Percentiles rank a stretch among this genome's conserved stretches.
phyloP scores from a whole-genome alignment of 2,113 vertebrate species.

The Hippoglossus stenolepis region DNA sequence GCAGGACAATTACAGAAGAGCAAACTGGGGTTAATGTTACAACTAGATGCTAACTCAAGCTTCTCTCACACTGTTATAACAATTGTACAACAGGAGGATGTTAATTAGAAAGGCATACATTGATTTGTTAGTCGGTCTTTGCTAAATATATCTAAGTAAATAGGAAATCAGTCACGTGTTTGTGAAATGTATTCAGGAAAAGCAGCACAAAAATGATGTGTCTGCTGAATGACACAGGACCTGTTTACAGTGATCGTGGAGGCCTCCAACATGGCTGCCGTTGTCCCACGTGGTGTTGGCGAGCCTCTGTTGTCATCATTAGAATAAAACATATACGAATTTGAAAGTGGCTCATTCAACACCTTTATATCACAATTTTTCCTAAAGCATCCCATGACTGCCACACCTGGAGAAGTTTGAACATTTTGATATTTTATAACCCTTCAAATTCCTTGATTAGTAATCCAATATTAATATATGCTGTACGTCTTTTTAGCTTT shows the following conservation, averaged over 20 bases:
- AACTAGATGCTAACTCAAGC: not conserved
- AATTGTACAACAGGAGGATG: not conserved
- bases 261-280: not conserved
- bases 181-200: not conserved
- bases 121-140: not conserved
- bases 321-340: not conserved
- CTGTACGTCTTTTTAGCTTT: conserved; percentile 1
- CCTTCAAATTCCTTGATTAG: not conserved
- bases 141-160: not conserved
- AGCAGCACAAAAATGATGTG: not conserved
- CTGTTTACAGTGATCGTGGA: not conserved
- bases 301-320: not conserved
- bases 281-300: not conserved
- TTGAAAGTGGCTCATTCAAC: not conserved
- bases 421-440: conserved; percentile 17
- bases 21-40: not conserved
- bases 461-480: conserved; percentile 13
- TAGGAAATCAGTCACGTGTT: not conserved
- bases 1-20: not conserved
- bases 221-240: not conserved
- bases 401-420: conserved; percentile 1
- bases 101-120: not conserved
- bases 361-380: not conserved
- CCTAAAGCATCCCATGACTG: not conserved
- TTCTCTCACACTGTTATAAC: not conserved